These are phyloP conservation scores for Chelmon rostratus DNA, from an alignment of 2,797 vertebrate species.

Conservation along the genomic window DNA sequence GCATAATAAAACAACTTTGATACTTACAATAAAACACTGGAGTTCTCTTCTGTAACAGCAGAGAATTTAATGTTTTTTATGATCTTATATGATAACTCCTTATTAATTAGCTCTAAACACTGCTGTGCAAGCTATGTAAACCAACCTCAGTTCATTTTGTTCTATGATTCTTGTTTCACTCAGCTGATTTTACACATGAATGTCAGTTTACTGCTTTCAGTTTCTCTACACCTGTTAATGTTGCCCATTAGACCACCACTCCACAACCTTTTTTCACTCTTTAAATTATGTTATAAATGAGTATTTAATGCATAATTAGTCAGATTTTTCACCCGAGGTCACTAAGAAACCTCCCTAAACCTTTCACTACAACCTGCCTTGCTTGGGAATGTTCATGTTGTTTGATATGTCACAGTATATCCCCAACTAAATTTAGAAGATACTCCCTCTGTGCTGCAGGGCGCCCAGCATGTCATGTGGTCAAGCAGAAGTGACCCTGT, in stretches of 20 bases:
- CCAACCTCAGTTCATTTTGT: neutral
- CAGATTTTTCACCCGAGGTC: neutral
- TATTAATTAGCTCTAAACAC: neutral
- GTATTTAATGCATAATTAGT: neutral
- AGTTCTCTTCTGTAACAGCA: neutral
- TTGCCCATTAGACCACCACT: neutral
- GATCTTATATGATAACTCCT: neutral
- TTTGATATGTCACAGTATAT: conserved; percentile 76
- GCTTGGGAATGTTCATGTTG: conserved; percentile 55
- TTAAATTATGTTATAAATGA: neutral
- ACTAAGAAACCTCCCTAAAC: conserved; percentile 2
- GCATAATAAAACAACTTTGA: conserved; percentile 18
- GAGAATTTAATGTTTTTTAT: neutral
- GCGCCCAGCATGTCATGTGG: conserved; percentile 38
- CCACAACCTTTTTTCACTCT: neutral
- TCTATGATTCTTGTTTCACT: neutral
- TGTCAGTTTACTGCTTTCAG: too few relatives aligned
- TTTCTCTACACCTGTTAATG: conserved; percentile 7
- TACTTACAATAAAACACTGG: neutral
- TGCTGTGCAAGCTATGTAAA: neutral
- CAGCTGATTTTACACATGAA: too few relatives aligned
- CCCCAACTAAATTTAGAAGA: conserved; percentile 76
- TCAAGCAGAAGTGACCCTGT: conserved; percentile 41
- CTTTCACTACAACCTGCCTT: conserved; percentile 26
- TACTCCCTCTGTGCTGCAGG: conserved; percentile 36